phyloP scores from a whole-genome alignment of 2,113 vertebrate species.

The Rhombomys opimus region DNA sequence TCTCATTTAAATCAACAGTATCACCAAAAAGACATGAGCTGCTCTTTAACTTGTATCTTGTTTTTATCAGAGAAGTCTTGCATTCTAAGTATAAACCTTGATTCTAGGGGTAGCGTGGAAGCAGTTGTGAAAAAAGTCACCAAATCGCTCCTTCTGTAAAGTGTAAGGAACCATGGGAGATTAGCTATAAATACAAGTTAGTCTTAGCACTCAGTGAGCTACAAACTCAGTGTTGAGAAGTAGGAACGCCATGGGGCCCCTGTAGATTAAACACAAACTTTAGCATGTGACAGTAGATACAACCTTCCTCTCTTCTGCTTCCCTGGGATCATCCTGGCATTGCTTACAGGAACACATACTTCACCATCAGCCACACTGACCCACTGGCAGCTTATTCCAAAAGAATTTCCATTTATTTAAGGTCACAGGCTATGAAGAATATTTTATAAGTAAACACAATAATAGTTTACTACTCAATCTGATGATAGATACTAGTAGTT shows the following conservation, averaged over 20 bases:
- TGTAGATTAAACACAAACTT: neutral
- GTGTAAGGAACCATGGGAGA: neutral
- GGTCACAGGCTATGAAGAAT: neutral
- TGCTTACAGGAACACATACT: neutral
- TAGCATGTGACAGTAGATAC: neutral
- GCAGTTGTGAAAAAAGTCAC: neutral
- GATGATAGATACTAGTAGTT: neutral
- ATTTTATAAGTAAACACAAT: neutral
- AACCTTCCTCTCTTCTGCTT: neutral
- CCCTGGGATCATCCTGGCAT: neutral
- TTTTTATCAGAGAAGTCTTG: neutral
- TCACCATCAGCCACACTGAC: neutral
- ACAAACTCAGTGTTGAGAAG: neutral
- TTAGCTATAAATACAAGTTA: neutral
- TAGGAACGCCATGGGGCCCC: neutral
- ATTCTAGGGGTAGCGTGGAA: neutral
- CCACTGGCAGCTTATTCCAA: neutral
- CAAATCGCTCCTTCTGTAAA: neutral
- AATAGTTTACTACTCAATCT: neutral
- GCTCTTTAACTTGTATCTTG: neutral
- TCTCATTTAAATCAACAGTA: neutral
- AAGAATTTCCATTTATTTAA: neutral
- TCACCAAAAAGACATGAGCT: neutral
- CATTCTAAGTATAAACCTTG: neutral
- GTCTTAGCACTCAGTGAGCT: neutral